These are phyloP conservation scores for Alosa alosa DNA, from an alignment of 2,113 vertebrate genomes.

Conservation along the genomic window DNA sequence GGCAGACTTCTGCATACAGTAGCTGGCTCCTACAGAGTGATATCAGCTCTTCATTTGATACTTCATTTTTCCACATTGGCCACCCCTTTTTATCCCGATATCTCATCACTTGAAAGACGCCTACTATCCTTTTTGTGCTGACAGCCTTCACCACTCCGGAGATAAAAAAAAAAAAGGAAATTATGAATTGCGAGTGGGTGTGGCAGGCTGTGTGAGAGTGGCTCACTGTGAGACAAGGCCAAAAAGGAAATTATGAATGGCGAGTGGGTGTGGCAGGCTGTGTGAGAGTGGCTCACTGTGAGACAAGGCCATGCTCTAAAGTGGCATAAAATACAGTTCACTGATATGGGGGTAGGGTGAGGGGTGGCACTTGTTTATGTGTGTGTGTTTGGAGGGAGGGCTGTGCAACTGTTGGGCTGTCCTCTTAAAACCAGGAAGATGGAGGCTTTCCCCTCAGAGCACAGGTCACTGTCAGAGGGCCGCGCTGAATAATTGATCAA, in stretches of 20 bases:
- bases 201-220: no score
- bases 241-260: no score
- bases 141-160: constrained; percentile 44
- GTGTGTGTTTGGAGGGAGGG: background rate
- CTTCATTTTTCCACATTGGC: constrained; percentile 41
- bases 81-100: constrained; percentile 38
- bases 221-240: no score
- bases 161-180: background rate
- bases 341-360: constrained; percentile 43
- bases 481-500: constrained; percentile 77
- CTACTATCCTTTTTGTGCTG: constrained; percentile 58
- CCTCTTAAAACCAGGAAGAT: constrained; percentile 29
- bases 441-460: constrained; percentile 55
- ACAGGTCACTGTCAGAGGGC: constrained; percentile 71
- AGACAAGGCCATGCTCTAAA: constrained; percentile 46
- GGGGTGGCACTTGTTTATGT: background rate
- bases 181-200: background rate
- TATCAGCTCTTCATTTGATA: constrained; percentile 52
- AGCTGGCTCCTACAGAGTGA: constrained; percentile 53
- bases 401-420: background rate
- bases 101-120: constrained; percentile 64
- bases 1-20: constrained; percentile 40
- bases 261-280: background rate
- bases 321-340: constrained; percentile 51
- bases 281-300: constrained; percentile 48